A percentile compares a stretch with the other conserved stretches of the same genome.
Evolutionary conservation across 2,797 vertebrate species (phyloP).

Genomic region (Cyclopterus lumpus): DNA sequence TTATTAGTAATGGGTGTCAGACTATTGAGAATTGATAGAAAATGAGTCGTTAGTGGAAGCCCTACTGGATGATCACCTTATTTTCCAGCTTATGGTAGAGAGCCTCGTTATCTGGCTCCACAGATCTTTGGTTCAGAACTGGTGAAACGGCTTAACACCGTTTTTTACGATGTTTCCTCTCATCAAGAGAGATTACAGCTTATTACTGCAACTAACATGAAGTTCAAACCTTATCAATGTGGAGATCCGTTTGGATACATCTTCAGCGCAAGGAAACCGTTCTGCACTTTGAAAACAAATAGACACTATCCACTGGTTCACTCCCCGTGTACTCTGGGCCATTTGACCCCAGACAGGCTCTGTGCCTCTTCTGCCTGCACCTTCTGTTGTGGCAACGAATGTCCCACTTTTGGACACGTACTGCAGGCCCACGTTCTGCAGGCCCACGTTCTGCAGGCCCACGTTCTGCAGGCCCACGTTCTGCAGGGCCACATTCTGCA

Average conservation of each 20-base stretch:
- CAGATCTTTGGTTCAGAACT: neutral
- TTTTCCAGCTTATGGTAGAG: neutral
- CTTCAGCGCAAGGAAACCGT: too few relatives aligned
- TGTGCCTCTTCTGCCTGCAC: neutral
- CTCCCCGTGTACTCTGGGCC: neutral
- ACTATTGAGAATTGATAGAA: too few relatives aligned
- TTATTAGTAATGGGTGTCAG: too few relatives aligned
- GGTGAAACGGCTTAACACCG: too few relatives aligned
- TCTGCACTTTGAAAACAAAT: conserved; percentile 16
- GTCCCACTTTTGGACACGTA: too few relatives aligned
- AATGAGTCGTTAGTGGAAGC: too few relatives aligned
- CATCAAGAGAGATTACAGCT: neutral
- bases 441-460: too few relatives aligned
- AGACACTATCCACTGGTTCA: conserved; percentile 19
- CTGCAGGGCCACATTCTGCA: too few relatives aligned
- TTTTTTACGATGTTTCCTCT: neutral
- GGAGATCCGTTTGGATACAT: conserved; percentile 1
- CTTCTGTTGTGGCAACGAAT: too few relatives aligned
- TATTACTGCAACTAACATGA: conserved; percentile 10
- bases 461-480: too few relatives aligned
- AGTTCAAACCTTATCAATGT: conserved; percentile 1
- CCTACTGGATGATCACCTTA: neutral
- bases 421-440: too few relatives aligned
- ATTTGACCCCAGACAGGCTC: neutral
- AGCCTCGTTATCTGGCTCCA: neutral